phyloP scores from a whole-genome alignment of 2,113 vertebrate species.

The Hyperopisus bebe region DNA sequence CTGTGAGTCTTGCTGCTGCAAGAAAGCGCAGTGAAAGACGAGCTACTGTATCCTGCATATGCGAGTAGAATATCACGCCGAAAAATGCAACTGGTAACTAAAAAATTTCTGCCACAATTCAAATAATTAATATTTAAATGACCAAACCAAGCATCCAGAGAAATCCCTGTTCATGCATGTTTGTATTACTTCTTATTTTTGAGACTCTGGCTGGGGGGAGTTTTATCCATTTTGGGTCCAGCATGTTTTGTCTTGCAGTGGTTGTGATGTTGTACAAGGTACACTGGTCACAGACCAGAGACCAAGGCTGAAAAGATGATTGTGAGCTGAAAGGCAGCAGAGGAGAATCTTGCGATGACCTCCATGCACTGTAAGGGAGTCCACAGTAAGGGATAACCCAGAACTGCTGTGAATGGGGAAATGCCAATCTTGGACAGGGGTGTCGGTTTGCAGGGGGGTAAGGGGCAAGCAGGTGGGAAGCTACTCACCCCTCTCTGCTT shows the following conservation, averaged over 20 bases:
- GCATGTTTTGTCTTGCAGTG: slow-evolving; percentile 1
- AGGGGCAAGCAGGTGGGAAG: background rate
- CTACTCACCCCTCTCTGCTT: background rate
- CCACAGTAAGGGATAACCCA: background rate
- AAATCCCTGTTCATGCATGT: background rate
- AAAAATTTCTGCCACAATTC: background rate
- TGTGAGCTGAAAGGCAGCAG: too few relatives aligned
- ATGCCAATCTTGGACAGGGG: background rate
- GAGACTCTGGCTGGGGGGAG: background rate
- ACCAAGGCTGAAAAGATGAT: background rate
- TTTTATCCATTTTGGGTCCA: background rate
- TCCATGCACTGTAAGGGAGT: background rate
- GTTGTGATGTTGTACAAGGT: background rate
- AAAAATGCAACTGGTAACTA: background rate
- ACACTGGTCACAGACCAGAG: background rate
- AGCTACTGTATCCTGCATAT: background rate
- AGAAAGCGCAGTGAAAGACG: background rate
- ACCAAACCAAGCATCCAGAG: background rate
- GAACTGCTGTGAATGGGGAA: background rate
- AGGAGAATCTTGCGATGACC: background rate
- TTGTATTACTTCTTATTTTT: background rate
- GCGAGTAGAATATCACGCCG: background rate
- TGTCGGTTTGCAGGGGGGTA: background rate
- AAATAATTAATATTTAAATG: background rate
- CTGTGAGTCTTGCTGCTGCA: slow-evolving; percentile 5